Conservation (phyloP, 2,797 vertebrate genomes). For the Cuniculus paca region DNA sequence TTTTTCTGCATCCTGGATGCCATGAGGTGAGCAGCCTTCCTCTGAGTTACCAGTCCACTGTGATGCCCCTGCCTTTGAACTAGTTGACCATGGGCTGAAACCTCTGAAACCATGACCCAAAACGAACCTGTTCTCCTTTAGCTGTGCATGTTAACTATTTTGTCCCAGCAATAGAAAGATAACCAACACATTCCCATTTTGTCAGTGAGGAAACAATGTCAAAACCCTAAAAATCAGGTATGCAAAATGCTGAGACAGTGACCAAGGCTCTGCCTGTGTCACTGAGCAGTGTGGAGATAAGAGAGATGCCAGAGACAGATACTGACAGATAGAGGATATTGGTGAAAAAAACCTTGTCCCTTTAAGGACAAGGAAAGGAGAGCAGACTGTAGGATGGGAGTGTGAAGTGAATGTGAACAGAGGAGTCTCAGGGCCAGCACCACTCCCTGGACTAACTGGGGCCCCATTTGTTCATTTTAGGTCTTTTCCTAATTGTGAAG, state of each 20-base stretch:
- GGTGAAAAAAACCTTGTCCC: background rate
- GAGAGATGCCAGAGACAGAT: background rate
- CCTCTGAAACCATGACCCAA: background rate
- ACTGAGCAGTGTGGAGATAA: background rate
- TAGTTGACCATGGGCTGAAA: background rate
- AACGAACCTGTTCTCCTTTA: background rate
- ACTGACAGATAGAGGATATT: background rate
- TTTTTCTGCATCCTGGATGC: background rate
- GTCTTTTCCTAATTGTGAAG: background rate
- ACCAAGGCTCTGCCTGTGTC: background rate
- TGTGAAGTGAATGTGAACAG: fast-evolving
- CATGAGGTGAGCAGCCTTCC: background rate
- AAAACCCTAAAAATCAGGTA: background rate
- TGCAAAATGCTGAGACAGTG: background rate
- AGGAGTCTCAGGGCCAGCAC: background rate
- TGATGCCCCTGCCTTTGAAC: background rate
- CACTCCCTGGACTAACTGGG: too few species aligned
- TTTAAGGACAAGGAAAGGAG: background rate
- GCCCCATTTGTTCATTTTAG: background rate
- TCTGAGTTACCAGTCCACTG: background rate
- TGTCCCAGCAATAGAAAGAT: background rate
- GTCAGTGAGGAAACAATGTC: background rate
- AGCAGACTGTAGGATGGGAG: background rate
- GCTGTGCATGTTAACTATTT: background rate
- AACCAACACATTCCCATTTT: background rate